Base-by-base conservation (phyloP, 2,888 invertebrate species). In the Rhorus exstirpatorius region DNA sequence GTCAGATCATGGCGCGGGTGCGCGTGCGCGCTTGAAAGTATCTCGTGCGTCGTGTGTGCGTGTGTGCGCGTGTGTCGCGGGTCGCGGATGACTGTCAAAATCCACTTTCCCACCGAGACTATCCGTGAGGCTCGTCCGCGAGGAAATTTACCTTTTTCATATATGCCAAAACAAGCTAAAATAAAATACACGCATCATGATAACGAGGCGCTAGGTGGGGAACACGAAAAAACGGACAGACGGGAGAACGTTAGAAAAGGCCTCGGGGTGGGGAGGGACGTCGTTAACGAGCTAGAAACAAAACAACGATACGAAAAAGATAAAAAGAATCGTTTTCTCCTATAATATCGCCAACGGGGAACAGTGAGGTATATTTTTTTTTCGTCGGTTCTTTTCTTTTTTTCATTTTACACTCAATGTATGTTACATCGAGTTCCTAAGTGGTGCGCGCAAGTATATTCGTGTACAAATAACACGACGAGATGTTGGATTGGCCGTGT, bases 61-160 rank as follows among this genome's bases (percentile, higher is more conserved):
- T 79, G 65, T 68, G 63, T 65, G 81, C 85, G 86, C 88, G 89
- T 89, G 88, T 87, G 76, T 55, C 31, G 89, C 89, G 90, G 89
- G 76, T 55, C 31, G 89, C 89, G 90, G 89, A 92, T 91, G 91
- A 91, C 91, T 91, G 90, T 91, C 91, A 92, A 91, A 92, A 90
- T 88, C 89, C 87, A 91, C 87, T 90, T 90, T 89, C 89, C 85
- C 75, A 74, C 68, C 58, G 67, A 55, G 78, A 76, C 24, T 78
- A 78, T 71, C 78, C 68, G 51, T 61, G 35, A 38, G 41, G 70
- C 71, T 63, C 74, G 83, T 81, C 79, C 71, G 61, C 44, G 53
- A 70, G 65, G 79, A 53, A 58, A 38, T 51, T 77, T 51, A 53
- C 60, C 58, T 44, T 49, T 80, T 70, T 79, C 79, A 71, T 61